Evolutionary conservation across 2,888 invertebrate species (phyloP), one percentile per base, ranked within the genome.

Genomic region (Fragum fragum): DNA sequence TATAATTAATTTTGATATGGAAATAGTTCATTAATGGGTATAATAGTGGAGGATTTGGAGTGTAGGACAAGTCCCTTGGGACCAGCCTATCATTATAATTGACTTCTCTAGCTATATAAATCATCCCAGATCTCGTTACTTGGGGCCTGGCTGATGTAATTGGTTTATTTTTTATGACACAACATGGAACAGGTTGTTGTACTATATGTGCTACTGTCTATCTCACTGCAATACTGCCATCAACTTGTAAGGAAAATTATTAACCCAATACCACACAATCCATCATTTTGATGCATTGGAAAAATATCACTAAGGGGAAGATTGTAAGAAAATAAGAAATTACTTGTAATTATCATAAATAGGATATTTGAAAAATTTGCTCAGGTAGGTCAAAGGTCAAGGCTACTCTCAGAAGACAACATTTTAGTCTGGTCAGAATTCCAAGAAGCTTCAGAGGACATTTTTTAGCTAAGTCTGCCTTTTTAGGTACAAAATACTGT

Each of bases 1-100:
- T 14, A 47, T 47, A 47, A 47, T 47, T 47, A 47, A 47, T 47
- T 47, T 47, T 47, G 47, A 47, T 47, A 47, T 47, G 47, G 47
- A 47, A 47, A 47, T 47, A 3, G 18, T n/a, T 14, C 47, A 47
- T 47, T 47, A 47, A 18, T 47, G 32, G 47, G 14, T 47, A 47
- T 47, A 47, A 47, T 47, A 16, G 47, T 6, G 14, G 18, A 47
- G 47, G 47, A 47, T 47, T 47, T n/a, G 3, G 18, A 47, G 47
- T 9, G 16, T 47, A 47, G 47, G 47, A 47, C 47, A 47, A 47
- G 47, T 5, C 47, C 47, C 47, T 3, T 47, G 47, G 47, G 47
- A 47, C 47, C 47, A 47, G 47, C n/a, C 47, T 47, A 9, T 18
- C 47, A 47, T 47, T 9, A n/a, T 47, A 47, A 18, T 47, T 47